A percentile compares a stretch with the other conserved stretches of the same genome.
Conservation (phyloP, 2,888 invertebrate genomes). For the Gortyna flavago region DNA sequence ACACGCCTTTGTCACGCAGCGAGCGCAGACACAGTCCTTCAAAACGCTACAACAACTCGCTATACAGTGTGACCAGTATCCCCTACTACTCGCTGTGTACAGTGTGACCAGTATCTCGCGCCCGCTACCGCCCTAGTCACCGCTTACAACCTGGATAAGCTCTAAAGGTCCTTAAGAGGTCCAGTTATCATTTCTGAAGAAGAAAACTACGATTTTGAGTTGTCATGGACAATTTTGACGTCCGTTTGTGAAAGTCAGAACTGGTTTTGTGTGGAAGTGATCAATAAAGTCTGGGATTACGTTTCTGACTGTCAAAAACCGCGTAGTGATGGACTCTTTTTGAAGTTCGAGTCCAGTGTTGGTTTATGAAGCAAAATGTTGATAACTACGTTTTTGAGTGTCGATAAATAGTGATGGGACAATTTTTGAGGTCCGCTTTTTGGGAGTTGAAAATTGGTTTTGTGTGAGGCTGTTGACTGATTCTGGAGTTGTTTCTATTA, state of each 20-base stretch:
- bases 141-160: conserved; percentile 26
- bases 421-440: conserved; percentile 6
- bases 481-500: conserved; percentile 8
- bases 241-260: conserved; percentile 19
- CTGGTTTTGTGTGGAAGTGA: conserved; percentile 5
- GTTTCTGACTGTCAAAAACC: conserved; percentile 11
- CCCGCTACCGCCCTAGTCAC: conserved; percentile 23
- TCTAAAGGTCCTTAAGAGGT: conserved; percentile 25
- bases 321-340: conserved; percentile 14
- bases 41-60: neutral
- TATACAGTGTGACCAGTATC: neutral
- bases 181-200: conserved; percentile 32
- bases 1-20: neutral
- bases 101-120: conserved; percentile 8
- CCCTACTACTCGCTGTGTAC: neutral
- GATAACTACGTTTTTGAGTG: conserved; percentile 14
- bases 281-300: neutral
- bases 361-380: conserved; percentile 2
- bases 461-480: conserved; percentile 18
- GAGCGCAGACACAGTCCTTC: neutral
- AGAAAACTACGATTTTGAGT: conserved; percentile 11
- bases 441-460: conserved; percentile 1
- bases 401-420: conserved; percentile 10
- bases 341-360: neutral
- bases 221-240: conserved; percentile 10